Conservation (phyloP, 2,888 invertebrate species). For the Eremobia ochroleuca region DNA sequence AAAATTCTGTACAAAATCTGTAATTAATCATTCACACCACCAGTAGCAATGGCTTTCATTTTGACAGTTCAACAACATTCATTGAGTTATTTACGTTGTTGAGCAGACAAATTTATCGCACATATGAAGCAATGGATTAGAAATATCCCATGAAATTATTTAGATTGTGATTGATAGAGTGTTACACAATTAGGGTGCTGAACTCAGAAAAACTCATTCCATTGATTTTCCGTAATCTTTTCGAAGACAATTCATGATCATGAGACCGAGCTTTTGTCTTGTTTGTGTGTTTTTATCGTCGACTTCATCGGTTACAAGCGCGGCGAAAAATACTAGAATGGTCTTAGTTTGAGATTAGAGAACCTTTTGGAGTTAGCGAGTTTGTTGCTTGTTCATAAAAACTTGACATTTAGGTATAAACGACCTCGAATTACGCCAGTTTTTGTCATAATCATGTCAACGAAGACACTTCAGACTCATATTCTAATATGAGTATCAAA, state of each 20-base stretch:
- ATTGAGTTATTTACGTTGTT: no score
- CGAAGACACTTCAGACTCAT: neutral
- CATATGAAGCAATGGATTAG: no score
- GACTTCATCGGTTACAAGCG: constrained; percentile 21
- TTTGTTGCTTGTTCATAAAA: neutral
- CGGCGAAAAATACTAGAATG: constrained; percentile 16
- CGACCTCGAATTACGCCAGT: neutral
- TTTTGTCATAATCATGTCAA: neutral
- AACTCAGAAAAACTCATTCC: neutral
- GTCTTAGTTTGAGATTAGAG: constrained; percentile 26
- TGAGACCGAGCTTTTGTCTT: constrained; percentile 32
- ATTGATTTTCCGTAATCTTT: constrained; percentile 57
- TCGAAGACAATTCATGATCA: constrained; percentile 50
- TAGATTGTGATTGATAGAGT: no score
- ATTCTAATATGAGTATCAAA: neutral
- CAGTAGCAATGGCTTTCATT: no score
- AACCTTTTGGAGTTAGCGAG: constrained; percentile 11
- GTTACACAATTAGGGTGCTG: no score
- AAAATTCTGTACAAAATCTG: neutral
- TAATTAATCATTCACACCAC: no score
- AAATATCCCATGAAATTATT: no score
- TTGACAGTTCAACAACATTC: no score
- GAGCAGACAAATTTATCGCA: no score
- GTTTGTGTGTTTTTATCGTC: constrained; percentile 38
- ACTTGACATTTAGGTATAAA: neutral